Evolutionary conservation across 2,113 vertebrate genomes (phyloP).

Genomic region (Chlorodrepanis virens): DNA sequence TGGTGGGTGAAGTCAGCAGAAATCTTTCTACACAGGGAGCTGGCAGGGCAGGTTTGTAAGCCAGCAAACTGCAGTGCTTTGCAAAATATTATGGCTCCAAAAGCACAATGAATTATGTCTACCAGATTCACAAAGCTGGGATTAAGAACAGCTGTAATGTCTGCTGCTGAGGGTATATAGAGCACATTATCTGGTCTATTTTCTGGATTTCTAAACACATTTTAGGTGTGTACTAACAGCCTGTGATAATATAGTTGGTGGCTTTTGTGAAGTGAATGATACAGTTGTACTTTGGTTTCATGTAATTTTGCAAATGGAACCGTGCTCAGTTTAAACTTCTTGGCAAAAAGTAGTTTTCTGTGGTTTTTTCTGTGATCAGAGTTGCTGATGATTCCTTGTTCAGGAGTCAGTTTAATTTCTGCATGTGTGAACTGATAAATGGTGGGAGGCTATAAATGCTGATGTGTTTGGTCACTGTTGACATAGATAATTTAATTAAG

Average conservation of each 20-base stretch:
- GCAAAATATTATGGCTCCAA: not conserved
- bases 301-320: not conserved
- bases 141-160: not conserved
- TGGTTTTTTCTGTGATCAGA: not conserved
- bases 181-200: not conserved
- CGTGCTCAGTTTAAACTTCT: not conserved
- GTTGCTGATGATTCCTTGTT: not conserved
- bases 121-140: constrained; percentile 17
- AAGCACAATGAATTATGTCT: constrained; percentile 15
- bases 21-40: constrained; percentile 5
- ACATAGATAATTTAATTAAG: not conserved
- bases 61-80: constrained; percentile 42
- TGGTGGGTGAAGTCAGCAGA: constrained; percentile 52
- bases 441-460: not conserved
- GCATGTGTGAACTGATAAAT: not conserved
- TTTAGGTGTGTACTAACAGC: not conserved
- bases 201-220: not conserved
- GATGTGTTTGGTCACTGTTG: not conserved
- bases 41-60: not conserved
- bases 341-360: not conserved
- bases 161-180: not conserved
- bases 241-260: not conserved
- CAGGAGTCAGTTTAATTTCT: not conserved
- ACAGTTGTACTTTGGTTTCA: not conserved
- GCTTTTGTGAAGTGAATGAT: not conserved